These are phyloP conservation scores for Ditula angustiorana DNA, from an alignment of 2,888 invertebrate genomes.

Conservation along the genomic window DNA sequence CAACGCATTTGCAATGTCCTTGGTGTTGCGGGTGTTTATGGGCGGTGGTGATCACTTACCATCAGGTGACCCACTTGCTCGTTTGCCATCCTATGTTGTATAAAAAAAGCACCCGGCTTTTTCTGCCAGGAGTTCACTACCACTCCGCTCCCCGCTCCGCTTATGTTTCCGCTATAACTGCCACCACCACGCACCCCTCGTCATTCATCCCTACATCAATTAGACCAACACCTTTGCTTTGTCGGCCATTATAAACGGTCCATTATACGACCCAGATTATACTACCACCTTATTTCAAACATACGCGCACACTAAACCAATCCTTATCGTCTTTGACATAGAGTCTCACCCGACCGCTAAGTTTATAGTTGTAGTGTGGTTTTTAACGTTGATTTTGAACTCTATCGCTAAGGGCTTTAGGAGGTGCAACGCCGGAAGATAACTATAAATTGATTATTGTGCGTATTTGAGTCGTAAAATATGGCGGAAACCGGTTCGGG, in stretches of 20 bases:
- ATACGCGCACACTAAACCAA: background rate
- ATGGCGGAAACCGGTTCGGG: constrained; percentile 17
- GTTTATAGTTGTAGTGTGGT: background rate
- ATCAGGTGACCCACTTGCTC: too few species aligned
- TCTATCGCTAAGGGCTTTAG: constrained; percentile 6
- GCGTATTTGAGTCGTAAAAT: constrained; percentile 21
- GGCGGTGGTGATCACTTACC: too few species aligned
- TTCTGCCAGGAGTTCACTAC: too few species aligned
- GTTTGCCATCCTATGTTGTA: too few species aligned
- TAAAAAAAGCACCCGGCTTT: too few species aligned
- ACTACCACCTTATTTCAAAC: background rate
- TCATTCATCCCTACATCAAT: constrained; percentile 71
- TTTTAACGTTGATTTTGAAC: background rate
- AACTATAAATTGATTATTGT: constrained; percentile 19
- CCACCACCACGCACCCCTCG: constrained; percentile 44
- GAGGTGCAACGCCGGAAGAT: constrained; percentile 9
- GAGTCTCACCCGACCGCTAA: background rate
- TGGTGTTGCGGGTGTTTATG: too few species aligned
- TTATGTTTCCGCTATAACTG: constrained; percentile 46
- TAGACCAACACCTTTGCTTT: constrained; percentile 76
- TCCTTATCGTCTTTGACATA: background rate
- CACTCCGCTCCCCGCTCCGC: constrained; percentile 11
- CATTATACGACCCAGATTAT: constrained; percentile 51
- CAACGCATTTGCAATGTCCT: too few species aligned
- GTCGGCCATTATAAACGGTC: constrained; percentile 67